Conservation (phyloP, 2,113 vertebrate genomes). For the Sinocyclocheilus rhinocerous region DNA sequence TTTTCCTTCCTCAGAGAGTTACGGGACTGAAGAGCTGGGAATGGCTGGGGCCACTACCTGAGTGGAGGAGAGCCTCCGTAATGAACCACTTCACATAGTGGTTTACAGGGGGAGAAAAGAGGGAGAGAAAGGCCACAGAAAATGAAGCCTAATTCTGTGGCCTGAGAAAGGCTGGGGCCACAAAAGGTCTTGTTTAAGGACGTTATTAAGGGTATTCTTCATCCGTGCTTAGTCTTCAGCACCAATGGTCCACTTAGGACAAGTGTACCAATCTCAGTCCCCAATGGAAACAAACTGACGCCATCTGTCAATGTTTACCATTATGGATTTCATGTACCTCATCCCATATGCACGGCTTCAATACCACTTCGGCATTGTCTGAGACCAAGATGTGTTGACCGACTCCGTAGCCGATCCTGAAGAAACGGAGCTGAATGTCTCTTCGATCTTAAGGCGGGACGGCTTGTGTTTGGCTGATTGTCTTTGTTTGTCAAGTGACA, state of each 20-base stretch:
- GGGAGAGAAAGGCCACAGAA: conserved; percentile 58
- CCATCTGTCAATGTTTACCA: conserved; percentile 91
- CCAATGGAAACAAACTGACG: conserved; percentile 98
- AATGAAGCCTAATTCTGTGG: conserved; percentile 94
- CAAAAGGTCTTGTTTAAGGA: conserved; percentile 99
- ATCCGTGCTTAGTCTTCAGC: conserved; percentile 91
- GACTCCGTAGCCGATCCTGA: conserved; percentile 66
- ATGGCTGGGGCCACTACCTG: conserved; percentile 91
- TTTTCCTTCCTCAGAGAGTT: conserved; percentile 94
- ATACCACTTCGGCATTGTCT: conserved; percentile 64
- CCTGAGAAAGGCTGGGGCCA: conserved; percentile 94
- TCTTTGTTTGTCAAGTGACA: conserved; percentile 23
- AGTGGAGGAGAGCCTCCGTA: conserved; percentile 88
- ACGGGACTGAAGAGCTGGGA: conserved; percentile 92
- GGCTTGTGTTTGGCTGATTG: conserved; percentile 28
- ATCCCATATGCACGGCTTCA: conserved; percentile 78
- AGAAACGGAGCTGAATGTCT: conserved; percentile 69
- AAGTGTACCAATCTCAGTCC: conserved; percentile 98
- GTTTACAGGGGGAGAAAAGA: conserved; percentile 80
- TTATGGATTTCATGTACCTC: conserved; percentile 97
- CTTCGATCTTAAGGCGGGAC: conserved; percentile 54
- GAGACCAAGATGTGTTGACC: conserved; percentile 55
- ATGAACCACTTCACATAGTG: conserved; percentile 99
- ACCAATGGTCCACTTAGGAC: conserved; percentile 99
- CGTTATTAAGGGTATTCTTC: conserved; percentile 98